A percentile compares a stretch with the other conserved stretches of the same genome.
These are phyloP conservation scores for Periophthalmodon schlosseri DNA, from an alignment of 2,113 vertebrate species.

Conservation along the genomic window DNA sequence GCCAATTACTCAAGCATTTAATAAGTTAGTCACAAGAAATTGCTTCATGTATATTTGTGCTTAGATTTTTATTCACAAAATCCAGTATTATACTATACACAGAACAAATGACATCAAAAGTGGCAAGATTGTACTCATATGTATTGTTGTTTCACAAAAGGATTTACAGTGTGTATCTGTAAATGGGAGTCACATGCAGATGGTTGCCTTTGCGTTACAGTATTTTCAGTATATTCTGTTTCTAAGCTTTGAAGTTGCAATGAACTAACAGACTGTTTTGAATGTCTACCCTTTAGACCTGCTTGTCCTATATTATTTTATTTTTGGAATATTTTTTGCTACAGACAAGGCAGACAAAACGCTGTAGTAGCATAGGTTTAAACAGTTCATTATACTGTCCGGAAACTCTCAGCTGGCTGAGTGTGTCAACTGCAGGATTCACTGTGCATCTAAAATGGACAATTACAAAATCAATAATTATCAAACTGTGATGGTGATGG, in stretches of 20 bases:
- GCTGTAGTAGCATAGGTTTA: slow-evolving; percentile 25
- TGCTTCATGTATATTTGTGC: slow-evolving; percentile 89
- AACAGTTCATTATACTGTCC: slow-evolving; percentile 10
- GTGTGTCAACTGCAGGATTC: slow-evolving; percentile 43
- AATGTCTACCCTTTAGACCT: slow-evolving; percentile 34
- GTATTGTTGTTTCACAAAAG: slow-evolving; percentile 73
- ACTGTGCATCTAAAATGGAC: slow-evolving; percentile 16
- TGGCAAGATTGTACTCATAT: slow-evolving; percentile 86
- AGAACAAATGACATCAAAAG: slow-evolving; percentile 64
- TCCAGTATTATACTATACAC: slow-evolving; percentile 58
- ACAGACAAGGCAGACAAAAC: slow-evolving; percentile 55
- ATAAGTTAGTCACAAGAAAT: slow-evolving; percentile 78
- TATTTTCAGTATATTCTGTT: slow-evolving; percentile 6
- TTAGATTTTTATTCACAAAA: slow-evolving; percentile 87
- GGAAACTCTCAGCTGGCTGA: slow-evolving; percentile 78
- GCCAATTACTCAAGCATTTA: slow-evolving; percentile 93
- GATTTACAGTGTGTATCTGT: slow-evolving; percentile 69
- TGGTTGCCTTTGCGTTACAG: slow-evolving; percentile 72
- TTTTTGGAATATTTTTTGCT: slow-evolving; percentile 74
- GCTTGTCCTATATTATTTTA: slow-evolving; percentile 57
- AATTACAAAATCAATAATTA: slow-evolving; percentile 43
- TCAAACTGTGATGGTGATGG: slow-evolving; percentile 28
- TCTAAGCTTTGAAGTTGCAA: slow-evolving; percentile 4
- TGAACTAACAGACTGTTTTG: slow-evolving; percentile 21
- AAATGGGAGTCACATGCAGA: slow-evolving; percentile 42